These are phyloP conservation scores for Muntiacus reevesi DNA, from an alignment of 2,113 vertebrate genomes.

Conservation along the genomic window DNA sequence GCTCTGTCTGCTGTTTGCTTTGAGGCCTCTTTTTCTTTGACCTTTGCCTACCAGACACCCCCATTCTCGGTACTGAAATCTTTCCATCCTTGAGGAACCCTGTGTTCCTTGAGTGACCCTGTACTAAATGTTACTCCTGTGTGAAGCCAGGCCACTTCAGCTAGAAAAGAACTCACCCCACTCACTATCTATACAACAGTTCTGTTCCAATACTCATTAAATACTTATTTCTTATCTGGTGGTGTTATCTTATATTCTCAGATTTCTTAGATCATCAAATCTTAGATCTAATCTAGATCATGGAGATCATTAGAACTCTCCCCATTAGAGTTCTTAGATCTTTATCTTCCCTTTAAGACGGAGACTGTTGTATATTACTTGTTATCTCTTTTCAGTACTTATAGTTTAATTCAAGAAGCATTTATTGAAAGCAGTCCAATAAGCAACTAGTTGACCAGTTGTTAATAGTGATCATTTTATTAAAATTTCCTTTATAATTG, in stretches of 20 bases:
- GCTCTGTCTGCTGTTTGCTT: background rate
- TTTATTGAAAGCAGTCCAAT: conserved; percentile 16
- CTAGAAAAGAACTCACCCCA: background rate
- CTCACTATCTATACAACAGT: background rate
- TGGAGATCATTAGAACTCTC: background rate
- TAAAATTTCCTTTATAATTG: background rate
- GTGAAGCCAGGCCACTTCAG: background rate
- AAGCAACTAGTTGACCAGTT: background rate
- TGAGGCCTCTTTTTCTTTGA: background rate
- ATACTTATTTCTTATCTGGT: background rate
- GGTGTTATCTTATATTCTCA: conserved; percentile 4
- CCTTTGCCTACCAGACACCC: background rate
- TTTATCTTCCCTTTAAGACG: background rate
- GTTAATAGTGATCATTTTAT: background rate
- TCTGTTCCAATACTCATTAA: background rate
- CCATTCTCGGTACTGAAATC: background rate
- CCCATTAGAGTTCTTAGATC: background rate
- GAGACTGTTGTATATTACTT: background rate
- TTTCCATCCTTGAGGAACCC: background rate
- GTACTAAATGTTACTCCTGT: background rate
- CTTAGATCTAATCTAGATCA: conserved; percentile 6
- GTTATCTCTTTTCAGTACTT: background rate
- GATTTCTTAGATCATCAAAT: background rate
- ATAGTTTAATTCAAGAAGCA: conserved; percentile 13
- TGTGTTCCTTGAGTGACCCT: background rate